These are phyloP conservation scores for Bhutanitis thaidina DNA, from an alignment of 2,888 invertebrate species.

Conservation along the genomic window DNA sequence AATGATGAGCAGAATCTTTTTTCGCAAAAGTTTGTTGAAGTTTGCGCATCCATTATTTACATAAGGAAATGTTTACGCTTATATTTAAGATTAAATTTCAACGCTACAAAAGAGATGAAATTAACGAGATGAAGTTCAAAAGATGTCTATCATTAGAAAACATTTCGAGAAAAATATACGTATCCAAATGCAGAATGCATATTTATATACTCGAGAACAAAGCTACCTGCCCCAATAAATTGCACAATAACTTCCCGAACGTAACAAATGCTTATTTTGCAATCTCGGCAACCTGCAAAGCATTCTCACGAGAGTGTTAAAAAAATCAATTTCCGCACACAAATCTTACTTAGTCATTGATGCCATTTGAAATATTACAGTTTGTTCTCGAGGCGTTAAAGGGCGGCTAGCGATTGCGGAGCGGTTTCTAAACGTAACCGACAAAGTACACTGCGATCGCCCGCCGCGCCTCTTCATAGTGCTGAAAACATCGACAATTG, in stretches of 20 bases:
- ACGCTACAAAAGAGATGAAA: too few relatives aligned
- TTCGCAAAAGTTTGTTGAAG: too few relatives aligned
- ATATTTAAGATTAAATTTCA: too few relatives aligned
- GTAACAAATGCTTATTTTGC: slow-evolving; percentile 34
- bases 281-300: slow-evolving; percentile 65
- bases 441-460: slow-evolving; percentile 55
- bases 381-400: slow-evolving; percentile 49
- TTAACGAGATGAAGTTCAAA: too few relatives aligned
- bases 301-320: slow-evolving; percentile 65
- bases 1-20: too few relatives aligned
- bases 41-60: too few relatives aligned
- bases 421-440: slow-evolving; percentile 39
- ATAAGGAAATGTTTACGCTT: too few relatives aligned
- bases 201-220: background rate
- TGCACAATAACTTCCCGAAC: slow-evolving; percentile 55
- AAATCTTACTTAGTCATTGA: slow-evolving; percentile 75
- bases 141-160: too few relatives aligned
- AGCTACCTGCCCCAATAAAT: slow-evolving; percentile 30
- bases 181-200: background rate
- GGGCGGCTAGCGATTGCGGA: slow-evolving; percentile 46
- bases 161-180: background rate
- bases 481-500: slow-evolving; percentile 70
- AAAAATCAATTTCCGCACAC: slow-evolving; percentile 79
- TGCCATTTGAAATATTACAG: slow-evolving; percentile 68
- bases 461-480: slow-evolving; percentile 59